Evolutionary conservation across 2,888 invertebrate genomes (phyloP), one percentile per base, ranked within the genome.

Genomic region (Resseliella maxima): DNA sequence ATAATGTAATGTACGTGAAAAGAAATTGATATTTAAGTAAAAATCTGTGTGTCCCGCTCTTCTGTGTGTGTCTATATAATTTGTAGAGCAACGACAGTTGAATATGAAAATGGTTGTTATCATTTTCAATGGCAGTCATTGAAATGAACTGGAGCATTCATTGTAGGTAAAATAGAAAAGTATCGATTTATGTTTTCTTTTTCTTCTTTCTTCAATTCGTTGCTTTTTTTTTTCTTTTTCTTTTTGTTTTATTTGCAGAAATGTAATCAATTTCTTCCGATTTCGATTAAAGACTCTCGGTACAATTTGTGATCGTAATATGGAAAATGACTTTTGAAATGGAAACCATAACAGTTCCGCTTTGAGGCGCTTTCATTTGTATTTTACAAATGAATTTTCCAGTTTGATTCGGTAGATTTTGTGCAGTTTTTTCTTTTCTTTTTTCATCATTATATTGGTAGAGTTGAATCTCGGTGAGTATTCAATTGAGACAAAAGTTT

Each of bases 401-500:
- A 12, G 41, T 8, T 41, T 8, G 46, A 50, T 8, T 8, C 18
- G 15, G 18, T 2, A 50, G 18, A 50, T 50, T 50, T 50, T 18
- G 18, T 15, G 46, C 15, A 50, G 15, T 50, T 50, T 50, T 8
- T 41, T 12, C n/a, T 8, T 41, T 41, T 41, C 50, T 12, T 50
- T 50, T 10, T 24, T 2, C 10, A 10, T 59, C 1, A 24, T 24
- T 59, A 24, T 24, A 24, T 24, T 24, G 59, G 59, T 72, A 35
- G 31, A 18, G 31, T 72, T 72, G 31, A 72, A 35, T 72, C 21
- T 72, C 35, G 24, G 12, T 31, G 72, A 27, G 31, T 31, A 72
- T 72, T 72, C 72, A 72, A 72, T 72, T 72, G 72, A 72, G 72
- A 72, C 72, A 72, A 72, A 72, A 72, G 72, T 72, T 72, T 72